Conservation (phyloP, 2,797 vertebrate species). For the Scolopax rusticola region DNA sequence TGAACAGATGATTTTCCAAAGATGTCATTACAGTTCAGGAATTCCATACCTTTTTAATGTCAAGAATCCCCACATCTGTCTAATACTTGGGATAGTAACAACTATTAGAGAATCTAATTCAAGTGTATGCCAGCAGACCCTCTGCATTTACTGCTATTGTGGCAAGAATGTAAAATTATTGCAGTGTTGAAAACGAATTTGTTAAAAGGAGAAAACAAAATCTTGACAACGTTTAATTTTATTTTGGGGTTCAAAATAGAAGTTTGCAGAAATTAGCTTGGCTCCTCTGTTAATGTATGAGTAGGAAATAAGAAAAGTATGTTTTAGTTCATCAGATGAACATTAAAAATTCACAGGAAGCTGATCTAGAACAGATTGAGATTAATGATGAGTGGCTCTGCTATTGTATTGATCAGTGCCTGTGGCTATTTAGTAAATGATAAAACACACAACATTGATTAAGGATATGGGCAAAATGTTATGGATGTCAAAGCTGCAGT, state of each 20-base stretch:
- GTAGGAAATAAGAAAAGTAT: not conserved
- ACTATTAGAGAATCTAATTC: not conserved
- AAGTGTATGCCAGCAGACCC: not conserved
- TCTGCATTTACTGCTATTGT: not conserved
- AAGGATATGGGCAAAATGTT: not conserved
- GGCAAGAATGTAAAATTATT: not conserved
- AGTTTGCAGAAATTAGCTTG: not conserved
- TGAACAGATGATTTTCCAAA: not conserved
- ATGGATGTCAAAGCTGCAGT: not conserved
- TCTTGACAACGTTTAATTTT: not conserved
- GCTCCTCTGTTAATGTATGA: not conserved
- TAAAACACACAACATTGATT: slow-evolving; percentile 11
- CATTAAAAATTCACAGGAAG: not conserved
- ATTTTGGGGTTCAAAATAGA: not conserved
- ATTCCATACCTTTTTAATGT: not conserved
- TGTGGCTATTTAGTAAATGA: slow-evolving; percentile 20
- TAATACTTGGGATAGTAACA: not conserved
- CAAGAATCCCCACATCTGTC: not conserved
- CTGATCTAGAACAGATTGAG: slow-evolving; percentile 29
- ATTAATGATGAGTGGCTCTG: slow-evolving; percentile 8
- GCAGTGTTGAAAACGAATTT: not conserved
- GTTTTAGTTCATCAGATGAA: not conserved
- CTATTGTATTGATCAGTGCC: slow-evolving; percentile 20
- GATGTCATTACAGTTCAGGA: not conserved
- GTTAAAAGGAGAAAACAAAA: not conserved